These are phyloP conservation scores for Sinella curviseta DNA, from an alignment of 1,140 invertebrate genomes.

Conservation along the genomic window DNA sequence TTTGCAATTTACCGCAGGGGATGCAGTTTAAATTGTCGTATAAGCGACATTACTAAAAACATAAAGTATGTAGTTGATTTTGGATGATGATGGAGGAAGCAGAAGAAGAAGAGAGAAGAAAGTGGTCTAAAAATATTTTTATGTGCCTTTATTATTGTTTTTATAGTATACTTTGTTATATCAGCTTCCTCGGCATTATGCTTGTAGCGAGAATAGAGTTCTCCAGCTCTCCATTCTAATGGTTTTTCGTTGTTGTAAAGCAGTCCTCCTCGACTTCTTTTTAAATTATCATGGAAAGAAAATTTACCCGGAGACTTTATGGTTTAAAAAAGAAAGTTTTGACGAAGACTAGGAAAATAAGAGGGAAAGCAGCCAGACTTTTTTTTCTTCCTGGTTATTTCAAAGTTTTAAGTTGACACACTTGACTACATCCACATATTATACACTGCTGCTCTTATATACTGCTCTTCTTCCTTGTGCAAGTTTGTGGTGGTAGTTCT, in stretches of 20 bases:
- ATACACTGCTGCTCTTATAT: not conserved
- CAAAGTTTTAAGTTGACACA: not conserved
- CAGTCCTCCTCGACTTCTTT: not conserved
- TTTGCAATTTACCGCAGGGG: conserved; percentile 14
- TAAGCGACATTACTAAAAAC: not conserved
- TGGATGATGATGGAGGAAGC: not conserved
- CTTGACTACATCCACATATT: not conserved
- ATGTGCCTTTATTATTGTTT: too few relatives aligned
- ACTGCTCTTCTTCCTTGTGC: not conserved
- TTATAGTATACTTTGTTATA: too few relatives aligned
- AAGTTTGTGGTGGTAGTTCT: not conserved
- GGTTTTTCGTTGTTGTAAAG: too few relatives aligned
- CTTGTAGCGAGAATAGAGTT: too few relatives aligned
- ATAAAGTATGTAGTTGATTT: not conserved
- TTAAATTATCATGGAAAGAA: not conserved
- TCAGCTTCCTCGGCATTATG: not conserved
- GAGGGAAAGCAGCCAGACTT: not conserved
- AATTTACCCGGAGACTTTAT: not conserved
- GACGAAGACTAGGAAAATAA: not conserved
- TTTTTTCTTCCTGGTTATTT: not conserved
- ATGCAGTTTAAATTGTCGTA: not conserved
- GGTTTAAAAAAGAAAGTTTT: conserved; percentile 6
- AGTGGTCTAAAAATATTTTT: too few relatives aligned
- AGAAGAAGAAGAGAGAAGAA: not conserved
- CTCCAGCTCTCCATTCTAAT: too few relatives aligned